Evolutionary conservation across 2,888 invertebrate genomes (phyloP).

Genomic region (Dryobotodes eremita): DNA sequence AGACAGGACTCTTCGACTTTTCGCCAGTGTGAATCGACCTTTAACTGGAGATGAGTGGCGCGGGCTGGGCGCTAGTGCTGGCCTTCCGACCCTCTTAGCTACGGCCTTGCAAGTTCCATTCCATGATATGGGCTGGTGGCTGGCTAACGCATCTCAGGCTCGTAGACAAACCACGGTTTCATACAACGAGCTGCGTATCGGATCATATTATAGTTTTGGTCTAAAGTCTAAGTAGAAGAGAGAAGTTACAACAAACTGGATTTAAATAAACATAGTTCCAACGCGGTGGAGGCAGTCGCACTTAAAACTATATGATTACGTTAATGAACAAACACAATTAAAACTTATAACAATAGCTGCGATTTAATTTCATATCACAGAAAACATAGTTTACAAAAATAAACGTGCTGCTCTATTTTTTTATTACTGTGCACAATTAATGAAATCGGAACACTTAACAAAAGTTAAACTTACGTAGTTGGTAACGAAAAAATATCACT

Average conservation of each 20-base stretch:
- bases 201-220: conserved; percentile 59
- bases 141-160: conserved; percentile 18
- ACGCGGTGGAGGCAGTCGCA: conserved; percentile 42
- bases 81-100: conserved; percentile 41
- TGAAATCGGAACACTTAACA: conserved; percentile 75
- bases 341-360: conserved; percentile 74
- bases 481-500: conserved; percentile 89
- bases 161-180: conserved; percentile 51
- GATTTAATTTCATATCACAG: conserved; percentile 80
- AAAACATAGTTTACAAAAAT: conserved; percentile 77
- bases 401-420: conserved; percentile 63
- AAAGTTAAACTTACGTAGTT: conserved; percentile 79
- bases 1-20: not conserved
- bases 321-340: conserved; percentile 67
- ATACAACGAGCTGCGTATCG: conserved; percentile 58
- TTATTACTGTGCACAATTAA: conserved; percentile 66
- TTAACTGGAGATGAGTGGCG: conserved; percentile 7
- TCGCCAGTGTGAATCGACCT: conserved; percentile 30
- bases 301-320: conserved; percentile 58
- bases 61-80: conserved; percentile 1
- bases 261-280: conserved; percentile 53
- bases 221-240: conserved; percentile 55
- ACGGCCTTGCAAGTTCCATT: conserved; percentile 54
- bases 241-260: conserved; percentile 45
- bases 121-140: conserved; percentile 9